These are phyloP conservation scores for Podargus strigoides DNA, from an alignment of 2,797 vertebrate genomes.

Conservation along the genomic window DNA sequence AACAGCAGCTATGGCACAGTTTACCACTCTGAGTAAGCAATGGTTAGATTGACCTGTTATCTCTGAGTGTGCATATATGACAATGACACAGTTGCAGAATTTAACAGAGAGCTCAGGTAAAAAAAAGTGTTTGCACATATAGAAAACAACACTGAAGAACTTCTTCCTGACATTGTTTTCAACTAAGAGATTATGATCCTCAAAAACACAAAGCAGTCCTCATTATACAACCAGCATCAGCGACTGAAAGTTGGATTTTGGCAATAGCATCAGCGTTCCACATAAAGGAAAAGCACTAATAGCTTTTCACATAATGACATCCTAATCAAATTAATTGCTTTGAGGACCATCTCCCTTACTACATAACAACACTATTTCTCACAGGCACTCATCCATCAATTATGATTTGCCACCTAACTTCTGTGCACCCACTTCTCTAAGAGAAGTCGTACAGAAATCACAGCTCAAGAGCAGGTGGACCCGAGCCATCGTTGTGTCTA, in stretches of 20 bases:
- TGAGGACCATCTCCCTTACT: not conserved
- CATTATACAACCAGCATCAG: not conserved
- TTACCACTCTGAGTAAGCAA: not conserved
- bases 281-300: not conserved
- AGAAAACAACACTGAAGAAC: not conserved
- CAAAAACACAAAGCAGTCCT: not conserved
- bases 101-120: not conserved
- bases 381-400: not conserved
- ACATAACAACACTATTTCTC: not conserved
- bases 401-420: not conserved
- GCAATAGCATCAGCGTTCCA: not conserved
- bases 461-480: not conserved
- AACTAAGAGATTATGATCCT: not conserved
- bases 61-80: not conserved
- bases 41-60: not conserved
- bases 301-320: not conserved
- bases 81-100: not conserved
- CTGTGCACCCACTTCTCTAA: not conserved
- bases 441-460: not conserved
- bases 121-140: not conserved
- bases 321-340: not conserved
- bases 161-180: not conserved
- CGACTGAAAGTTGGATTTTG: not conserved
- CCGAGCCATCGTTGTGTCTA: accelerated
- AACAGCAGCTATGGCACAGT: not conserved